A percentile compares a stretch with the other conserved stretches of the same genome.
Conservation (phyloP, 2,113 vertebrate genomes). For the Rattus rattus region DNA sequence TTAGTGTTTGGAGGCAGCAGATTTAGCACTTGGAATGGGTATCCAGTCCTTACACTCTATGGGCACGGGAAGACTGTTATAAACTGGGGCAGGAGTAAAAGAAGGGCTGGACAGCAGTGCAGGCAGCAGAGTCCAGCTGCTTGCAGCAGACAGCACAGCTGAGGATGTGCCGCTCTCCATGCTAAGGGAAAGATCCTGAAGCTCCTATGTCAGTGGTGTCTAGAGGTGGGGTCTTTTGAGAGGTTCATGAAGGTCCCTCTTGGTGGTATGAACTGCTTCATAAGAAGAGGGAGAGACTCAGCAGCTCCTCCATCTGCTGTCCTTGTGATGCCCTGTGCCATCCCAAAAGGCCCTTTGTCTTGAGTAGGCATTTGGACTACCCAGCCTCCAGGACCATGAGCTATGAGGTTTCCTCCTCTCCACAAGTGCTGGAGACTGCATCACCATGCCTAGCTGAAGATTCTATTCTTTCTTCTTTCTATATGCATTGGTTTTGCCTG, state of each 20-base stretch:
- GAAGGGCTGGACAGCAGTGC: neutral
- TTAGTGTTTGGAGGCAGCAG: neutral
- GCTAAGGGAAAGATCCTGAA: neutral
- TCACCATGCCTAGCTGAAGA: neutral
- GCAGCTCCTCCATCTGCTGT: neutral
- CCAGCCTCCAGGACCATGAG: neutral
- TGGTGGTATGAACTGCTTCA: neutral
- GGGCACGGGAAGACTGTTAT: neutral
- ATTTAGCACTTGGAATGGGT: neutral
- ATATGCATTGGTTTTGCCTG: no score
- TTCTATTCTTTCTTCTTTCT: neutral
- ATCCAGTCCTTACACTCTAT: neutral
- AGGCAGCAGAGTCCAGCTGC: neutral
- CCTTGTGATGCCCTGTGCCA: neutral
- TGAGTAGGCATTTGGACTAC: neutral
- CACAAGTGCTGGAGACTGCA: neutral
- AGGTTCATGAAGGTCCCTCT: neutral
- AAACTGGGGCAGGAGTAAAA: neutral
- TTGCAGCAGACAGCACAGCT: neutral
- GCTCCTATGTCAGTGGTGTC: neutral
- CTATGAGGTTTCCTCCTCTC: neutral
- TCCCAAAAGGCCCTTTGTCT: neutral
- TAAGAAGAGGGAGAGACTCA: neutral
- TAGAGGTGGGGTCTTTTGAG: neutral
- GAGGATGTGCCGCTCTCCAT: neutral